These are phyloP conservation scores for Melanerpes formicivorus DNA, from an alignment of 2,113 vertebrate genomes.

Conservation along the genomic window DNA sequence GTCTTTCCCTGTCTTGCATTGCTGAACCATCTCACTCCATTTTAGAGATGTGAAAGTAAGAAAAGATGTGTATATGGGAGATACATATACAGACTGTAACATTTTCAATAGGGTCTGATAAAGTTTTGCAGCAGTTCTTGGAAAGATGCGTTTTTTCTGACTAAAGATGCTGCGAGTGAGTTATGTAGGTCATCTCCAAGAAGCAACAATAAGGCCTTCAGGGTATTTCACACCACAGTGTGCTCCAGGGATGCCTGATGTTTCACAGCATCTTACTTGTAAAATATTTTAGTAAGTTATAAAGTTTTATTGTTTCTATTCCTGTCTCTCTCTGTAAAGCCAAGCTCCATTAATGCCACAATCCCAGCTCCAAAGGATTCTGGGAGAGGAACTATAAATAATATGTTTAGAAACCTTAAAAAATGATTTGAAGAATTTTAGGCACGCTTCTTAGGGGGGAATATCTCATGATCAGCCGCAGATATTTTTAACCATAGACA, in stretches of 20 bases:
- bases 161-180: not conserved
- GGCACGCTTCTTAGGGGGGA: not conserved
- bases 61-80: not conserved
- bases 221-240: not conserved
- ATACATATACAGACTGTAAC: not conserved
- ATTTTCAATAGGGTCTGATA: not conserved
- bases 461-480: not conserved
- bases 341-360: slow-evolving; percentile 26
- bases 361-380: slow-evolving; percentile 14
- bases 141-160: not conserved
- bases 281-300: slow-evolving; percentile 51
- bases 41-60: not conserved
- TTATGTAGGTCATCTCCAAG: slow-evolving; percentile 28
- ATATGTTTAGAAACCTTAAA: slow-evolving; percentile 15
- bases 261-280: slow-evolving; percentile 7
- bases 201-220: not conserved
- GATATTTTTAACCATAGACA: not conserved
- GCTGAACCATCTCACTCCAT: not conserved
- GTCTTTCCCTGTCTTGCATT: not conserved
- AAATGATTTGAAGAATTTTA: not conserved
- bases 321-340: slow-evolving; percentile 15
- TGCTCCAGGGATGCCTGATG: not conserved
- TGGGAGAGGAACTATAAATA: slow-evolving; percentile 23
- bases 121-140: not conserved
- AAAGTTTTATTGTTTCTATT: slow-evolving; percentile 56